A percentile compares a stretch with the other conserved stretches of the same genome.
phyloP scores from a whole-genome alignment of 1,140 invertebrate genomes.

The Anastrepha obliqua region DNA sequence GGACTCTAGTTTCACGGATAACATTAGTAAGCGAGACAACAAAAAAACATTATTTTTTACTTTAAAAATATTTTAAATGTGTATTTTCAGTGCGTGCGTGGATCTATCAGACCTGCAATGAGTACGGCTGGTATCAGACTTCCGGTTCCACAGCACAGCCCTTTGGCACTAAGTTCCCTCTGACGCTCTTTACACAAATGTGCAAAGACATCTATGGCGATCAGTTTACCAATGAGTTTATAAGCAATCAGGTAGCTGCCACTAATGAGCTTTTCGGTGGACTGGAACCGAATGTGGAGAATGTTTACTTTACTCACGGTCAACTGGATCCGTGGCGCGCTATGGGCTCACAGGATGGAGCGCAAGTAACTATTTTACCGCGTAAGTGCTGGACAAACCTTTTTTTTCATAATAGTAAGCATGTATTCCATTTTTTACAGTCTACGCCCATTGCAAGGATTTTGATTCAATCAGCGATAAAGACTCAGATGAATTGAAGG shows the following conservation, averaged over 20 bases:
- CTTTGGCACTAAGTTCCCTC: conserved; percentile 78
- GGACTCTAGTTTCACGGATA: conserved; percentile 62
- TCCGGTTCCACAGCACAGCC: conserved; percentile 77
- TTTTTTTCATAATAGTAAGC: background rate
- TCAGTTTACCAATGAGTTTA: conserved; percentile 63
- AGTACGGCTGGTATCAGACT: conserved; percentile 85
- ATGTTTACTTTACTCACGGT: conserved; percentile 81
- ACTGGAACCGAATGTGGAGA: conserved; percentile 76
- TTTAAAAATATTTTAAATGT: background rate
- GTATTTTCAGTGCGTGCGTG: conserved; percentile 77
- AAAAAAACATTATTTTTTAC: background rate
- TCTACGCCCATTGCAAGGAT: conserved; percentile 82
- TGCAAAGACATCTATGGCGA: conserved; percentile 82
- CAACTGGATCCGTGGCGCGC: conserved; percentile 81
- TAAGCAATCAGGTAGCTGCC: conserved; percentile 70
- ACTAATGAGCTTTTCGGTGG: conserved; percentile 80
- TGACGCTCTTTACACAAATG: conserved; percentile 77
- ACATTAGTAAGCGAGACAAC: conserved; percentile 62
- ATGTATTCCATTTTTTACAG: conserved; percentile 67
- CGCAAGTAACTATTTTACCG: conserved; percentile 66
- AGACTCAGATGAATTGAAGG: conserved; percentile 76
- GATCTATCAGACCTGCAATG: conserved; percentile 84
- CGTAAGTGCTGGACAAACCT: conserved; percentile 57
- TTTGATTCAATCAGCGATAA: conserved; percentile 75
- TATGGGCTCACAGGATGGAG: conserved; percentile 76